Evolutionary conservation across 53 echinoderm and acorn worm genomes (phyloP).

Genomic region (Hippasteria phrygiana): DNA sequence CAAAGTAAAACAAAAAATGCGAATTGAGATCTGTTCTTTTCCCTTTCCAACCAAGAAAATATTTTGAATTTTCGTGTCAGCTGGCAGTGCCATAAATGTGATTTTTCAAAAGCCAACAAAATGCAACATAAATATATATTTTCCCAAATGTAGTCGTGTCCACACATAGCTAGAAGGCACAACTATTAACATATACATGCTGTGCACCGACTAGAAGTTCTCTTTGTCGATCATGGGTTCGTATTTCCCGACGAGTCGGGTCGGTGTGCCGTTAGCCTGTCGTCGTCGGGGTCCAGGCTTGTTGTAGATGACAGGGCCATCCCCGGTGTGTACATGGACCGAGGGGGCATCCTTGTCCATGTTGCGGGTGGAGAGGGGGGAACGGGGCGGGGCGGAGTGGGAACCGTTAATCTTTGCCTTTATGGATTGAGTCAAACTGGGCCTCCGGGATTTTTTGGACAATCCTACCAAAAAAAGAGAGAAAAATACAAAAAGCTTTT

Average conservation of each 20-base stretch:
- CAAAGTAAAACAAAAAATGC: too few species aligned
- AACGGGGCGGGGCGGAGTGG: constrained; percentile 46
- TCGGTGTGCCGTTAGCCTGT: constrained; percentile 41
- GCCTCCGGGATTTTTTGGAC: constrained; percentile 40
- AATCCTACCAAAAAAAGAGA: neutral
- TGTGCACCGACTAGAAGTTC: constrained; percentile 69
- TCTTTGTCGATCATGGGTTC: constrained; percentile 79
- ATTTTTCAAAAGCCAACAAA: too few species aligned
- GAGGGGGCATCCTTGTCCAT: constrained; percentile 72
- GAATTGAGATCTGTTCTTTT: too few species aligned
- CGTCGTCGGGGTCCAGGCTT: constrained; percentile 41
- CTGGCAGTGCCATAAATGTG: too few species aligned
- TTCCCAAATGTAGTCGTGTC: too few species aligned
- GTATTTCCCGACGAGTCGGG: constrained; percentile 72
- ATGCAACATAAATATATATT: too few species aligned
- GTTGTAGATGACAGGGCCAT: constrained; percentile 18
- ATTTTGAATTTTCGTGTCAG: too few species aligned
- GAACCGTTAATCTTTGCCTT: constrained; percentile 40
- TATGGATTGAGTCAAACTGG: constrained; percentile 37
- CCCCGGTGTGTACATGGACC: constrained; percentile 19
- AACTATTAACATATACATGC: too few species aligned
- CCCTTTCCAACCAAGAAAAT: too few species aligned
- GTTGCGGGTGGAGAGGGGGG: constrained; percentile 86
- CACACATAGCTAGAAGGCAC: too few species aligned
- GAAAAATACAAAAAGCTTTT: neutral